A percentile compares a stretch with the other conserved stretches of the same genome.
Conservation (phyloP, 2,797 vertebrate species). For the Paratrypauchen microcephalus region DNA sequence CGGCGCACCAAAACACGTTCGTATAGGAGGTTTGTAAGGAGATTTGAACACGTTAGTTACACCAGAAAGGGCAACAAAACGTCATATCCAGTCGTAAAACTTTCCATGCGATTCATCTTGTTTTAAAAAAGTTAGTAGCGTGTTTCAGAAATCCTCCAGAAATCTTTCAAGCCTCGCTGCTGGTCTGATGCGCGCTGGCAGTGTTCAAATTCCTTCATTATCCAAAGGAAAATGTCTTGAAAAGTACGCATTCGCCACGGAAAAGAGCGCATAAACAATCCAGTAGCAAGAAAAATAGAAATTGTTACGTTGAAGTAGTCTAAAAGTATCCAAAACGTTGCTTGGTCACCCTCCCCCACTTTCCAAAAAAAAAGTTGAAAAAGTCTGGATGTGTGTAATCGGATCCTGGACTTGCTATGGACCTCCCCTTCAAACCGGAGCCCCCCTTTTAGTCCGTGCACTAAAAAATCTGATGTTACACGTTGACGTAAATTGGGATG, state of each 20-base stretch:
- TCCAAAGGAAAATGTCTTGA: constrained; percentile 22
- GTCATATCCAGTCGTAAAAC: constrained; percentile 13
- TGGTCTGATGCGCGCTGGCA: constrained; percentile 38
- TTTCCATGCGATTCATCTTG: constrained; percentile 43
- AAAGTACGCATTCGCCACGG: neutral
- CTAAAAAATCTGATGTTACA: constrained; percentile 41
- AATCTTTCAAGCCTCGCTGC: constrained; percentile 51
- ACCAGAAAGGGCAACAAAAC: neutral
- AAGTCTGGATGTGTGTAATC: constrained; percentile 78
- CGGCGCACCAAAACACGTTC: constrained; percentile 6
- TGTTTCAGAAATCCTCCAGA: constrained; percentile 44
- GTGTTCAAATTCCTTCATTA: constrained; percentile 46
- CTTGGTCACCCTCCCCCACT: constrained; percentile 64
- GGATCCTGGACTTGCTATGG: constrained; percentile 71
- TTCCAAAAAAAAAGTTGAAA: constrained; percentile 62
- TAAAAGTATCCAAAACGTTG: constrained; percentile 21
- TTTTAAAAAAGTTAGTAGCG: constrained; percentile 14
- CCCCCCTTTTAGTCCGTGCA: constrained; percentile 30
- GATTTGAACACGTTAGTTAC: constrained; percentile 2
- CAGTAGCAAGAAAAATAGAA: neutral
- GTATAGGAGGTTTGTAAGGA: neutral
- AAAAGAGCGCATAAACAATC: neutral
- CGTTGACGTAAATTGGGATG: neutral
- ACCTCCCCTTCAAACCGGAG: constrained; percentile 61
- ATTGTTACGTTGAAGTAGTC: neutral